Conservation (phyloP, 2,113 vertebrate genomes). For the Phasianus colchicus region DNA sequence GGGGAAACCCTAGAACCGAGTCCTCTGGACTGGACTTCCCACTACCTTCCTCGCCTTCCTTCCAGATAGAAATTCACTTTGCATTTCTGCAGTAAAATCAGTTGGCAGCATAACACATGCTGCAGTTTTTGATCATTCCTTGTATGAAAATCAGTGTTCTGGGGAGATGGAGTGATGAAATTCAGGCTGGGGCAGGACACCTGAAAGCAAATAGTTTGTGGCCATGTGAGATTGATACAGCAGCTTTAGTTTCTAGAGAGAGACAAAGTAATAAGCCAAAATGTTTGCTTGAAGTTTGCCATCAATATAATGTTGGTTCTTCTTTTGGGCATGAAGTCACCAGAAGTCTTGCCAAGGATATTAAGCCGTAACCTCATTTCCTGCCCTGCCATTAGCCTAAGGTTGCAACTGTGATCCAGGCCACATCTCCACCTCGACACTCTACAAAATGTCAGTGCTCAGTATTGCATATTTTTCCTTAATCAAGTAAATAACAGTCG, state of each 20-base stretch:
- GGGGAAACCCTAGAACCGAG: not conserved
- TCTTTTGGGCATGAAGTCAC: not conserved
- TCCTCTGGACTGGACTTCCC: not conserved
- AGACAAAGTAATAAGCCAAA: not conserved
- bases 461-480: not conserved
- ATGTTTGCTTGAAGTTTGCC: not conserved
- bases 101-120: not conserved
- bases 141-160: not conserved
- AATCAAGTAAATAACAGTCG: not conserved
- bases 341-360: not conserved
- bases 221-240: fast-evolving
- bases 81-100: not conserved
- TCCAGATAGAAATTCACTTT: not conserved
- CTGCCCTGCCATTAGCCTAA: not conserved
- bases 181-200: not conserved
- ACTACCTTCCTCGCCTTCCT: not conserved
- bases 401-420: not conserved
- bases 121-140: not conserved
- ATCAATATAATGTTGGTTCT: fast-evolving
- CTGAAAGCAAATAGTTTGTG: not conserved
- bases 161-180: not conserved
- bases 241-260: not conserved
- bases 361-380: not conserved
- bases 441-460: not conserved
- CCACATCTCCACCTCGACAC: fast-evolving